Conservation (phyloP, 1,140 invertebrate species). For the Microplitis mediator region DNA sequence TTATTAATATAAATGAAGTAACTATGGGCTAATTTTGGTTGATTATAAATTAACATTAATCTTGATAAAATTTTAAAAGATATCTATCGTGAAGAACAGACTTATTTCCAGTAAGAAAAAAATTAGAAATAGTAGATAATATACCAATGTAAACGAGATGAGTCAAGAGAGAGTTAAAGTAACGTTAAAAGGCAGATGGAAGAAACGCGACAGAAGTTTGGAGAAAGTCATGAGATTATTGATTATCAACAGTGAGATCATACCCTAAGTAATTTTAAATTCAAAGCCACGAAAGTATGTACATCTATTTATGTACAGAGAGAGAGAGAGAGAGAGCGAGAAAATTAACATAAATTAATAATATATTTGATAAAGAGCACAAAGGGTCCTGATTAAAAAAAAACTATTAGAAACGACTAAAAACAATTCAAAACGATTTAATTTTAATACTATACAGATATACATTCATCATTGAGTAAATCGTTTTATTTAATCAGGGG, state of each 20-base stretch:
- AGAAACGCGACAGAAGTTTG: slow-evolving; percentile 19
- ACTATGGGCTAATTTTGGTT: no score
- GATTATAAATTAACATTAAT: no score
- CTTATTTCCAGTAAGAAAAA: neutral
- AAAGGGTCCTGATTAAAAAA: neutral
- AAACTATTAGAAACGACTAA: no score
- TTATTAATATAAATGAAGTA: no score
- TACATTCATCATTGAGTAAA: no score
- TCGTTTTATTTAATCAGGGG: no score
- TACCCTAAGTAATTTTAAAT: neutral
- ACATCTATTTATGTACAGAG: neutral
- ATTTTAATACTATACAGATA: no score
- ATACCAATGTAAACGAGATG: neutral
- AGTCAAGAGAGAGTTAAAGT: slow-evolving; percentile 5
- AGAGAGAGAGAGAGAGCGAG: neutral
- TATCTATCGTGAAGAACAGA: no score
- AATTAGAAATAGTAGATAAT: neutral
- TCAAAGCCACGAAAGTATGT: neutral
- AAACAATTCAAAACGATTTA: no score
- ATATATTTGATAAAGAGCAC: neutral
- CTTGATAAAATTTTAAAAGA: no score
- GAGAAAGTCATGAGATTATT: slow-evolving; percentile 10
- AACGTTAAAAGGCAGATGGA: neutral
- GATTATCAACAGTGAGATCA: slow-evolving; percentile 4
- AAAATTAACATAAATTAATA: neutral